phyloP scores from a whole-genome alignment of 2,888 invertebrate genomes.

The Cryptocheilus praepositus region DNA sequence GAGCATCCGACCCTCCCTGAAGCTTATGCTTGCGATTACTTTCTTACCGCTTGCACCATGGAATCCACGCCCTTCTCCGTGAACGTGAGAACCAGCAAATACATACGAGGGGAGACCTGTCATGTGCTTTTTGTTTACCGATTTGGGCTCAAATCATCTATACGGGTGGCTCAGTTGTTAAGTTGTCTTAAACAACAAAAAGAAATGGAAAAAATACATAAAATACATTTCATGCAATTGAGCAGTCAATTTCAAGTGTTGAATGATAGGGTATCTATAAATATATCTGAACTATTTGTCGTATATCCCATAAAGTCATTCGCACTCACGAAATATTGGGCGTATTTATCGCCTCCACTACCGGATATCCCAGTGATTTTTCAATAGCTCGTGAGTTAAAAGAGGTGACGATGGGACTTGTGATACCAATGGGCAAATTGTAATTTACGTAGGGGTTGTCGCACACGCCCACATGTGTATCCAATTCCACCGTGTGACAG shows the following conservation, averaged over 20 bases:
- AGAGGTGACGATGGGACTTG: background rate
- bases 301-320: too few relatives aligned
- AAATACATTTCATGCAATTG: too few relatives aligned
- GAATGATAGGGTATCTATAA: too few relatives aligned
- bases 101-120: background rate
- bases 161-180: too few relatives aligned
- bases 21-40: constrained; percentile 15
- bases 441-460: constrained; percentile 3
- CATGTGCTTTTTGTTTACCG: background rate
- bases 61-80: background rate
- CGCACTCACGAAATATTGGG: too few relatives aligned
- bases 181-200: too few relatives aligned
- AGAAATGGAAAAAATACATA: too few relatives aligned
- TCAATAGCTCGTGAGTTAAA: background rate
- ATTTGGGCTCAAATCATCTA: too few relatives aligned
- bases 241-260: too few relatives aligned
- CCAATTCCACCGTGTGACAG: background rate
- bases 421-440: background rate
- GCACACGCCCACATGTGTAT: background rate
- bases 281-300: too few relatives aligned
- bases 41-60: constrained; percentile 1
- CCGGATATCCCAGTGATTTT: constrained; percentile 5
- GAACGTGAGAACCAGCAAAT: background rate
- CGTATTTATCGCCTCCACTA: too few relatives aligned
- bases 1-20: constrained; percentile 8